Percentiles rank a stretch among this genome's conserved stretches.
These are phyloP conservation scores for Chloebia gouldiae DNA, from an alignment of 2,113 vertebrate species.

Conservation along the genomic window DNA sequence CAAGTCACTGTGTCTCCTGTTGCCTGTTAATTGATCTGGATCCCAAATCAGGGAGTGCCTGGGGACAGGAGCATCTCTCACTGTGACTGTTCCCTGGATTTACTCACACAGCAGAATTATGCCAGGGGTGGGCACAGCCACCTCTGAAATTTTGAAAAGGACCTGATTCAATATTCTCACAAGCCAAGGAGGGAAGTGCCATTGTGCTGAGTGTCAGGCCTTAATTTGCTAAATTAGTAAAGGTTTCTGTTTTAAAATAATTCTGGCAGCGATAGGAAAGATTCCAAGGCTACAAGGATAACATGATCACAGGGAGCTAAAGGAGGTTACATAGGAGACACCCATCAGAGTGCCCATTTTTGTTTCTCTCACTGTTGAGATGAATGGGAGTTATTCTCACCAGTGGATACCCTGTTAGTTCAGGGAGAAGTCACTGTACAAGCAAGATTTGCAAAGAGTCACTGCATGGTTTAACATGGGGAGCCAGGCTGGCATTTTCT, in stretches of 20 bases:
- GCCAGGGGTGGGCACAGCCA: background rate
- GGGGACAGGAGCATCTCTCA: background rate
- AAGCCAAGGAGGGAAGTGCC: background rate
- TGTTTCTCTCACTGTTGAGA: background rate
- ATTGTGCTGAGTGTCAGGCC: background rate
- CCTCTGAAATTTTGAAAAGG: background rate
- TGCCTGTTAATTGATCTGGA: background rate
- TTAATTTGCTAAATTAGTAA: background rate
- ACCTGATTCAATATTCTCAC: background rate
- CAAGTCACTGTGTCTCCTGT: accelerated
- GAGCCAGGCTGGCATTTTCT: background rate
- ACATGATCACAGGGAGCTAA: background rate
- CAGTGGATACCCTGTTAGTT: background rate
- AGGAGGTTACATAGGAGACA: background rate
- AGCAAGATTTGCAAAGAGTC: background rate
- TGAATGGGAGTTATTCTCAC: background rate
- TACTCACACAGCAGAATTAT: background rate
- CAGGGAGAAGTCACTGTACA: background rate
- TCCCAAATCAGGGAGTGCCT: background rate
- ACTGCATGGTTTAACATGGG: background rate
- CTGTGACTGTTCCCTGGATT: background rate
- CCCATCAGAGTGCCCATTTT: background rate
- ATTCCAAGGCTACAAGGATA: background rate
- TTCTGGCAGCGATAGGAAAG: background rate
- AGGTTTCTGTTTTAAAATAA: background rate